Evolutionary conservation across 2,797 vertebrate species (phyloP).

Genomic region (Alexandromys oeconomus): DNA sequence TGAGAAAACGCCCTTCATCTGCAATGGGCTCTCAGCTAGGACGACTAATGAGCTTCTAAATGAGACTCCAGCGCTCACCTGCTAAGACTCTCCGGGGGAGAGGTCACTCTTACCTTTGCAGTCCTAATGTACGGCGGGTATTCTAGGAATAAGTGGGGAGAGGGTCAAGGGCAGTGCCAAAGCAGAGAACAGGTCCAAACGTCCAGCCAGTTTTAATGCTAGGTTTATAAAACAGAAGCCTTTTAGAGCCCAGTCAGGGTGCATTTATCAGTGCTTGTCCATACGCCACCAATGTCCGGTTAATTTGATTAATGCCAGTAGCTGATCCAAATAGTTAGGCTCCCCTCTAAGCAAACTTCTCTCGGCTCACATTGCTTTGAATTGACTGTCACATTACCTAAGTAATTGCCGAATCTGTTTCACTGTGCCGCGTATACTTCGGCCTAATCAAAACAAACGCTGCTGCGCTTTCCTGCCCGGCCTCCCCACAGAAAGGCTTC

Average conservation of each 20-base stretch:
- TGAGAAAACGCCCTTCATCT: conserved; percentile 73
- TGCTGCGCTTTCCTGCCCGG: conserved; percentile 10
- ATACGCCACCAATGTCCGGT: conserved; percentile 57
- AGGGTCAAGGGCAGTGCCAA: conserved; percentile 9
- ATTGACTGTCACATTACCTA: conserved; percentile 74
- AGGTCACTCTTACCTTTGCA: conserved; percentile 71
- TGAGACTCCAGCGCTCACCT: conserved; percentile 67
- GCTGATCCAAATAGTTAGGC: conserved; percentile 53
- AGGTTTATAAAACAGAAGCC: conserved; percentile 62
- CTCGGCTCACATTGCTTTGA: conserved; percentile 42
- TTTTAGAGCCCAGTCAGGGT: conserved; percentile 19
- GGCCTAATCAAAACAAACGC: conserved; percentile 81
- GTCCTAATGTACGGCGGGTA: background rate
- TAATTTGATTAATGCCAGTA: conserved; percentile 74
- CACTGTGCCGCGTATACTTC: conserved; percentile 71
- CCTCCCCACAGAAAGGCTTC: conserved; percentile 64
- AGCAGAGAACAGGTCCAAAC: conserved; percentile 39
- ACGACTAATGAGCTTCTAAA: conserved; percentile 79
- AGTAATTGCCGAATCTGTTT: conserved; percentile 79
- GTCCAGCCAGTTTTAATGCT: conserved; percentile 21
- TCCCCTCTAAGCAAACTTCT: conserved; percentile 66
- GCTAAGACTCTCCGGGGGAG: conserved; percentile 77
- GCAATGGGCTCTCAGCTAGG: conserved; percentile 68
- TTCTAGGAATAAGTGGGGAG: conserved; percentile 60
- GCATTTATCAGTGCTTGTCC: conserved; percentile 56